A percentile compares a stretch with the other conserved stretches of the same genome.
Evolutionary conservation across 2,797 vertebrate genomes (phyloP).

Genomic region (Lagocephalus sceleratus): DNA sequence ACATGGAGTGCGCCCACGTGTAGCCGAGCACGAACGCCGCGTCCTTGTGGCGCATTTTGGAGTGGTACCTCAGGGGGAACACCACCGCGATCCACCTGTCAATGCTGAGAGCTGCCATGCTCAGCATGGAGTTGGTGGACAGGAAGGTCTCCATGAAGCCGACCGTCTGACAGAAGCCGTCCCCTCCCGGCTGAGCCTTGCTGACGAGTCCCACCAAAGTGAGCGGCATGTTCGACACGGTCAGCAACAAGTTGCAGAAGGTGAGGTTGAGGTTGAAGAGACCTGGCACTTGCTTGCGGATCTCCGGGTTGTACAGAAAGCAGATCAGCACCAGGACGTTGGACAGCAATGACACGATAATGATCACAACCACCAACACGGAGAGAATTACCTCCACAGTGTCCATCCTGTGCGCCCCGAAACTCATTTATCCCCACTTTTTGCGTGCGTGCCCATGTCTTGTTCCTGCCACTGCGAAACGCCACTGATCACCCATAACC

Average conservation of each 20-base stretch:
- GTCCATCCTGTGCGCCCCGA: conserved; percentile 84
- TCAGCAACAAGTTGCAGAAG: conserved; percentile 94
- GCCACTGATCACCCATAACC: conserved; percentile 54
- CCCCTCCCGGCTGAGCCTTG: conserved; percentile 82
- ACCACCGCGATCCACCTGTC: conserved; percentile 98
- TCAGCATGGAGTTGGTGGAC: conserved; percentile 93
- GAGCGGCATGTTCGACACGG: conserved; percentile 93
- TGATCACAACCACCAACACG: conserved; percentile 83
- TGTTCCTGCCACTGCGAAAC: conserved; percentile 24
- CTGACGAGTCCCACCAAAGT: conserved; percentile 89
- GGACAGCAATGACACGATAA: conserved; percentile 92
- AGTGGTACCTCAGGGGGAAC: conserved; percentile 94
- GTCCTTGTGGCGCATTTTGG: conserved; percentile 91
- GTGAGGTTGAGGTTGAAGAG: conserved; percentile 97
- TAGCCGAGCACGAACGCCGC: conserved; percentile 89
- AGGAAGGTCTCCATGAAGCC: conserved; percentile 96
- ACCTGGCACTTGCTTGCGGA: conserved; percentile 91
- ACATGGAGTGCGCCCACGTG: conserved; percentile 91
- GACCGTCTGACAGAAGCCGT: conserved; percentile 83
- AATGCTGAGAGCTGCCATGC: conserved; percentile 96
- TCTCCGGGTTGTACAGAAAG: conserved; percentile 90
- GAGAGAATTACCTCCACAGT: conserved; percentile 86
- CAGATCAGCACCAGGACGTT: conserved; percentile 97
- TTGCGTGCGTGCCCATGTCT: conserved; percentile 53
- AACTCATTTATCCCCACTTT: conserved; percentile 61